These are phyloP conservation scores for Sphyrna mokarran DNA, from an alignment of 2,113 vertebrate genomes.

Conservation along the genomic window DNA sequence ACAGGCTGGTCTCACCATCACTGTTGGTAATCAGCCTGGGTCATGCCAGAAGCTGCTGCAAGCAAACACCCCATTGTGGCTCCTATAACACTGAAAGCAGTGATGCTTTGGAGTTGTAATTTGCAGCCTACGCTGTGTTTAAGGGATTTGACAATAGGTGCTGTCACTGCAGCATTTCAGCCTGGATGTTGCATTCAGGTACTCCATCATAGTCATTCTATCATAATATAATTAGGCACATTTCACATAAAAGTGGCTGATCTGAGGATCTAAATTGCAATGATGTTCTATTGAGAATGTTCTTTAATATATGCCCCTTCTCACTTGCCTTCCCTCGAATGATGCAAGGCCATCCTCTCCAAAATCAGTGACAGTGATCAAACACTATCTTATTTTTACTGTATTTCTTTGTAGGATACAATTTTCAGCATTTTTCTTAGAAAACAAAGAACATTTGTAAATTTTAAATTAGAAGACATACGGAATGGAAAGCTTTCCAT, in stretches of 20 bases:
- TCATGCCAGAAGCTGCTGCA: not conserved
- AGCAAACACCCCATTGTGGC: not conserved
- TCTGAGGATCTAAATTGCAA: not conserved
- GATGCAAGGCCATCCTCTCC: not conserved
- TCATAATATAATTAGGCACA: not conserved
- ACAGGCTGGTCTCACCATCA: not conserved
- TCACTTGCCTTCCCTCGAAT: not conserved
- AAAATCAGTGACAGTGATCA: not conserved
- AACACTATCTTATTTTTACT: not conserved
- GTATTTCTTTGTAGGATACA: not conserved
- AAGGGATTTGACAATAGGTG: not conserved
- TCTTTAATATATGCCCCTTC: not conserved
- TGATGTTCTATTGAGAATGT: not conserved
- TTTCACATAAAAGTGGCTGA: not conserved
- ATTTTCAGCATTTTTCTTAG: not conserved
- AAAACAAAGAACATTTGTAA: not conserved
- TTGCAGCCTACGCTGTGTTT: not conserved
- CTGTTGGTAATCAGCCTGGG: too few species aligned
- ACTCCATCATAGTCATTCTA: not conserved
- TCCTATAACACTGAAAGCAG: not conserved
- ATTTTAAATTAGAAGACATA: not conserved
- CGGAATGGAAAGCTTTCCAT: not conserved
- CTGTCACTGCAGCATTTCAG: not conserved
- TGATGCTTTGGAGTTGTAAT: not conserved
- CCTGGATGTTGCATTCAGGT: not conserved